phyloP scores from a whole-genome alignment of 1,140 invertebrate genomes.

The Scaptomyza pallida region DNA sequence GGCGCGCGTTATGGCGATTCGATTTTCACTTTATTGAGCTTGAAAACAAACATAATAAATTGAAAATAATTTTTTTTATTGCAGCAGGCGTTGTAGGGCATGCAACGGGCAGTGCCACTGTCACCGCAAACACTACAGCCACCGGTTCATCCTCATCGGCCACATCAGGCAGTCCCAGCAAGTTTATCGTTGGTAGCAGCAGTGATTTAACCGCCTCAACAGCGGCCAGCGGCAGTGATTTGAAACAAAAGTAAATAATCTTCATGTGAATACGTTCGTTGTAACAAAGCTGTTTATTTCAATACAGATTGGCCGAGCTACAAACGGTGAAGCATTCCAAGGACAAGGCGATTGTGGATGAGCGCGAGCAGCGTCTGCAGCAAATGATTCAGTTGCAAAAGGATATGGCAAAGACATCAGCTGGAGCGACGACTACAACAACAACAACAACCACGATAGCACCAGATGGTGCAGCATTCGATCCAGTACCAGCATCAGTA shows the following conservation, averaged over 20 bases:
- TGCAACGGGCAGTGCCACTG: not conserved
- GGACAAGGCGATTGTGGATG: constrained; percentile 89
- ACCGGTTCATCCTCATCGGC: constrained; percentile 22
- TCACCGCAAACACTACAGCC: constrained; percentile 3
- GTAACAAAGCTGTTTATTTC: not conserved
- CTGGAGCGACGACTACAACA: constrained; percentile 86
- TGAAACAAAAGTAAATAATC: constrained; percentile 76
- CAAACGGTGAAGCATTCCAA: constrained; percentile 89
- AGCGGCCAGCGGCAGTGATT: constrained; percentile 54
- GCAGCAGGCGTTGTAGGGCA: constrained; percentile 9
- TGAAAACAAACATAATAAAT: no score
- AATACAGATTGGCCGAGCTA: constrained; percentile 87
- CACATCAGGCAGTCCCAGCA: constrained; percentile 33
- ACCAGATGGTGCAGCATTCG: constrained; percentile 87
- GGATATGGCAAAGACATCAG: constrained; percentile 88
- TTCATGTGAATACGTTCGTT: no score
- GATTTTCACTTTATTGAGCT: no score
- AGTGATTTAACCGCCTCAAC: constrained; percentile 24
- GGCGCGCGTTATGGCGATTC: no score
- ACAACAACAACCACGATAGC: constrained; percentile 85
- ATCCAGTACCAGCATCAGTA: constrained; percentile 86
- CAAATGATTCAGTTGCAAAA: constrained; percentile 89
- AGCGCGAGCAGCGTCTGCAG: constrained; percentile 89
- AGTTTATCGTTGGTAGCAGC: constrained; percentile 33
- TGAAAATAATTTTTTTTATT: constrained; percentile 1